Percentiles rank a stretch among this genome's conserved stretches.
Evolutionary conservation across 2,797 vertebrate genomes (phyloP).

Genomic region (Acomys russatus): DNA sequence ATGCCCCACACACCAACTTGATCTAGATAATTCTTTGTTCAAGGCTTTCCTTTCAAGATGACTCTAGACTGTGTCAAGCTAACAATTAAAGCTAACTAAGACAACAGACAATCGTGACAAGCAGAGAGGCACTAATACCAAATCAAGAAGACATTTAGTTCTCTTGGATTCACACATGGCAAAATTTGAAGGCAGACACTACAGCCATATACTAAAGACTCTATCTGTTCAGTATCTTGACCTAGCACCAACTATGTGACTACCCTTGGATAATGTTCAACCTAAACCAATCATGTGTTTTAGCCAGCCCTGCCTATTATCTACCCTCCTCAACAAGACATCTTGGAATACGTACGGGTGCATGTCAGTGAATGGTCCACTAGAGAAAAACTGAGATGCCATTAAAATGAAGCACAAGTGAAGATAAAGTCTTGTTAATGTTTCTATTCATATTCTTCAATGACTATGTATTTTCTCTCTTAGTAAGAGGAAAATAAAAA

Average conservation of each 20-base stretch:
- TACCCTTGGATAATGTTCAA: neutral
- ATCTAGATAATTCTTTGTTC: neutral
- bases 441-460: neutral
- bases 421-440: neutral
- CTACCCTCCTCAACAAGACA: neutral
- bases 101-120: neutral
- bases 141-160: neutral
- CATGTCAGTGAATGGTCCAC: neutral
- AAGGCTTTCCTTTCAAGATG: neutral
- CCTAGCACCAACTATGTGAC: neutral
- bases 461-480: neutral
- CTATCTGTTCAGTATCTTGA: neutral
- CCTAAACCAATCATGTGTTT: neutral
- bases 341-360: too few species aligned
- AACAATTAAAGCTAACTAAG: neutral
- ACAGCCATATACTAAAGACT: neutral
- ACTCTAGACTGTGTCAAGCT: neutral
- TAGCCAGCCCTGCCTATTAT: neutral
- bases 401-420: neutral
- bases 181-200: neutral
- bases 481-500: constrained; percentile 5
- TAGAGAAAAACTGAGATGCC: neutral
- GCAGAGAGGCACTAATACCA: neutral
- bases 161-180: neutral
- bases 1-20: neutral